Evolutionary conservation across 2,888 invertebrate species (phyloP), one percentile per base, ranked within the genome.

Genomic region (Chorisops tibialis): DNA sequence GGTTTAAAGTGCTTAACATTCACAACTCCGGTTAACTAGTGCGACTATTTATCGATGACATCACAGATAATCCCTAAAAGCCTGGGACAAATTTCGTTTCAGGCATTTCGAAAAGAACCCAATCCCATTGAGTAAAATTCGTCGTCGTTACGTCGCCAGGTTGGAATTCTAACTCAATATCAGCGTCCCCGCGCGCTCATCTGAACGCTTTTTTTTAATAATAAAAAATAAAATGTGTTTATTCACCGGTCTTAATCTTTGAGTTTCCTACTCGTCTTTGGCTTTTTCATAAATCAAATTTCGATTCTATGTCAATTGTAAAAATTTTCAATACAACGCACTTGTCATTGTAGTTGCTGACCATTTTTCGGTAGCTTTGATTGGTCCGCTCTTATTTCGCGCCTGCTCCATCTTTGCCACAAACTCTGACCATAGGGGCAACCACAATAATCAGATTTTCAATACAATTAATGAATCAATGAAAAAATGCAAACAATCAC

Each of bases 391-490:
- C 30, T 30, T 56, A 56, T 45, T 56, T 45, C 22, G 41, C 41
- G 24, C 43, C 45, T 30, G 30, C 30, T 30, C 30, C 9, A 30
- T 30, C 30, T n/a, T n/a, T 30, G 30, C 30, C 30, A n/a, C n/a
- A 5, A 9, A 7, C 30, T 30, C 9, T 30, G 30, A 30, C 30
- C 30, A 30, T 30, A 30, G 7, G 30, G 5, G 9, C 30, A 30
- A 56, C 43, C 43, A 56, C 56, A 56, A 56, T 56, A 45, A 43
- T 56, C 45, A 30, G 30, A 16, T 14, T 56, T 45, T 56, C 56
- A 56, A 56, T 56, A 56, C 56, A 56, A 45, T 56, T 56, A 56
- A 56, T 56, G 56, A 56, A 56, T 56, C 56, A 56, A 56, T 45
- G 56, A 43, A 45, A 43, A 56, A 30, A 56, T 56, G n/a, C 54